These are phyloP conservation scores for Tragelaphus scriptus DNA, from an alignment of 2,113 vertebrate genomes.

Conservation along the genomic window DNA sequence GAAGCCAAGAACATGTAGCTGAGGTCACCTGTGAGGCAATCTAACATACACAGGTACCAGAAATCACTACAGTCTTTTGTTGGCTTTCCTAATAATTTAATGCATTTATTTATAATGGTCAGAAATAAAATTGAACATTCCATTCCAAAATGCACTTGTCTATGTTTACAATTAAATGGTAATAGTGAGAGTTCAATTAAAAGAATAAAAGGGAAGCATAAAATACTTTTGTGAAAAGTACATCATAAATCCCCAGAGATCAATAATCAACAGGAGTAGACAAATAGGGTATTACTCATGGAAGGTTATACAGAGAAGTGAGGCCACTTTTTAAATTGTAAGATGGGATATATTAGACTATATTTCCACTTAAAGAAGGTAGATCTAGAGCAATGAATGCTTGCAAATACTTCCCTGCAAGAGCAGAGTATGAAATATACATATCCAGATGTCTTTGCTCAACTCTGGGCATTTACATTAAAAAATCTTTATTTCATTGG, in stretches of 20 bases:
- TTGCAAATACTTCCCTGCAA: background rate
- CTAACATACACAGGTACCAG: background rate
- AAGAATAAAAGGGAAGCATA: rapidly evolving
- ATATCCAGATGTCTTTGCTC: rapidly evolving
- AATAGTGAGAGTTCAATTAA: background rate
- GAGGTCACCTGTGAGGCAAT: background rate
- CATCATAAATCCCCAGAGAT: background rate
- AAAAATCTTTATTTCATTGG: background rate
- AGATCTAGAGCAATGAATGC: background rate
- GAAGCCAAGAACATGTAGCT: background rate
- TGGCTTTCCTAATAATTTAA: background rate
- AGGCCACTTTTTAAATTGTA: background rate
- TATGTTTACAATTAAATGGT: background rate
- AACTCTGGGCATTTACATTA: background rate
- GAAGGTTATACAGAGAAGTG: background rate
- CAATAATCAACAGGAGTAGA: background rate
- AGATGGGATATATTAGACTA: background rate
- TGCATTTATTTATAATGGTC: background rate
- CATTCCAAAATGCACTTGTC: background rate
- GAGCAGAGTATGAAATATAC: background rate
- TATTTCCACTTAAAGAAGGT: background rate
- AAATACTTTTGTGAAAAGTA: background rate
- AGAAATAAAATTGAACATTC: background rate
- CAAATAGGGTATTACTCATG: background rate
- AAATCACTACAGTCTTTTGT: background rate